Evolutionary conservation across 2,797 vertebrate species (phyloP), one percentile per base, ranked within the genome.

Genomic region (Hafferia zeledoni): DNA sequence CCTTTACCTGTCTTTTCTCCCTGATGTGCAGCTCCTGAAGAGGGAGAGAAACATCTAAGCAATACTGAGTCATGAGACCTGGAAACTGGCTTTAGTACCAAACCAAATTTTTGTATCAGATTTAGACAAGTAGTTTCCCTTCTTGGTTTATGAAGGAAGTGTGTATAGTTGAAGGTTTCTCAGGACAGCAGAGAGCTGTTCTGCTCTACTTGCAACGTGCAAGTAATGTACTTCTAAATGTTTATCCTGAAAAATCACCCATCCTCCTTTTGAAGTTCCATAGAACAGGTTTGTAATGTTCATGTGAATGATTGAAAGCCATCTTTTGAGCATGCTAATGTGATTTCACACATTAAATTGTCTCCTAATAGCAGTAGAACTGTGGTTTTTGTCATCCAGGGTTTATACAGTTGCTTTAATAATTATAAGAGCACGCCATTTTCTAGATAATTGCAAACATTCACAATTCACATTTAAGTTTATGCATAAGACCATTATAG

Each of bases 361-460:
- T 92, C 88, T 94, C 87, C 87, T 95, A 88, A 92, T 78, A 92
- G 69, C 82, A 86, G 76, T 77, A 91, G 92, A 92, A 95, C 67
- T 31, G 5, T 96, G 88, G 89, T 95, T 96, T 91, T 50, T 94
- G 84, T 95, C 79, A 76, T 72, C 44, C 17, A 49, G 41, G 49
- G 15, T 78, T 90, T 93, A 81, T 90, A 89, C 84, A 57, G 92
- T 92, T 94, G 37, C 93, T 89, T 93, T 92, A 96, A 92, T 86
- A 95, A 96, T 96, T 95, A 83, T 69, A 93, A 89, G 65, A 95
- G 87, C 59, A 78, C 41, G 59, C 44, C 76, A 91, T 96, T 94
- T 95, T 86, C 81, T 59, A 93, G 92, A 91, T 94, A 96, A 96
- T 91, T 96, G 69, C 84, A 95, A 96, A 95, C 55, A 95, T 20